Base-by-base conservation (phyloP, 1,140 invertebrate genomes). In the Oncopodura yosiiana region DNA sequence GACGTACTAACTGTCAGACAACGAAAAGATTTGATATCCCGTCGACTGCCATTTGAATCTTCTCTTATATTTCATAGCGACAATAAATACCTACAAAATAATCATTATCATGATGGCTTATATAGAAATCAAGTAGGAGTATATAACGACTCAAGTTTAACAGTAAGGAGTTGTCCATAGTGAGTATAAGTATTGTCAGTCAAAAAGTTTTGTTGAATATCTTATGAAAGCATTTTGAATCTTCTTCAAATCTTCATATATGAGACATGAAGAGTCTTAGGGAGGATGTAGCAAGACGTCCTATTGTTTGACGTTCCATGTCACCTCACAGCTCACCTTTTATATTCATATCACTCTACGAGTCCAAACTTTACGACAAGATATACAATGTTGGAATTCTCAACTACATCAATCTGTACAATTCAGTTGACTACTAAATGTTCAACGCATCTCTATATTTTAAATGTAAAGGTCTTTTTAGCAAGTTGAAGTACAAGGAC, bases 221-320 rank as follows among this genome's bases (percentile, higher is more conserved):
- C 18, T 30, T 4, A 18, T 27, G 23, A 32, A 46, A 32, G 44
- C 19, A 32, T 32, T 32, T 32, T 2, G 16, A 46, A 18, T 18
- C 44, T 16, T 27, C 29, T n/a, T 44, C 4, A 6, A 44, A 44
- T 27, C 21, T 21, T 30, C 19, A 6, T 27, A 30, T 32, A 46
- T 32, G 34, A 46, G 26, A 27, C 34, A 30, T 46, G 44, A 32
- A 27, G 27, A 46, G 30, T 27, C 34, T 46, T 30, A 46, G 30
- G 44, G 30, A 27, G 34, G 27, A 27, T 23, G 27, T 32, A 18
- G 27, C 30, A 32, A 32, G 44, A 46, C 44, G 44, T 46, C 44
- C 44, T 46, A 46, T 46, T 46, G 44, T 46, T 46, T 46, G 44
- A 46, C 44, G 44, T 27, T 16, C 29, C 44, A 34, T 46, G 44